Conservation (phyloP, 2,888 invertebrate species). For the Aporophyla nigra region DNA sequence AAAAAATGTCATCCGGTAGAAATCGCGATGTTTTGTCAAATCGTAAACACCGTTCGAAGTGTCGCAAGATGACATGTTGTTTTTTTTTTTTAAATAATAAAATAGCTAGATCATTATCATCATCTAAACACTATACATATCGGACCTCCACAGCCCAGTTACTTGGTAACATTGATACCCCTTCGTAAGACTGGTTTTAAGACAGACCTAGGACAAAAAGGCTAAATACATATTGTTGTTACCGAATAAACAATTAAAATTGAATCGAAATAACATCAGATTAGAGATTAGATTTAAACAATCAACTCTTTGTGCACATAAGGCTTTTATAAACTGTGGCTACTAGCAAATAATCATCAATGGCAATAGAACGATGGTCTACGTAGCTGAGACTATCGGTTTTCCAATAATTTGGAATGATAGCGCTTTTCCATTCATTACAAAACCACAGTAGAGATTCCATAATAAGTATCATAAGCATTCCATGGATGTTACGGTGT, state of each 20-base stretch:
- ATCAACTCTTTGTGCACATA: no score
- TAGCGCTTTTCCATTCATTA: background rate
- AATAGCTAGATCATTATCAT: background rate
- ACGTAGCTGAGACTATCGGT: background rate
- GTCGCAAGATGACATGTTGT: no score
- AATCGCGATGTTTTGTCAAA: no score
- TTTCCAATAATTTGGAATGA: background rate
- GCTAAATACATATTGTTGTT: background rate
- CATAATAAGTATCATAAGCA: constrained; percentile 11
- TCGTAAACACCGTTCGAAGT: no score
- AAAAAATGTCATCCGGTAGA: no score
- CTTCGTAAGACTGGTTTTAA: background rate
- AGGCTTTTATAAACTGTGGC: background rate
- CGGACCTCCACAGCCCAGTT: background rate
- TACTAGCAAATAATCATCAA: background rate
- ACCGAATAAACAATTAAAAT: background rate
- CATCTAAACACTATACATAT: no score
- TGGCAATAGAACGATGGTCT: background rate
- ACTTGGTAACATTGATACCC: no score
- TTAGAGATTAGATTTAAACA: background rate
- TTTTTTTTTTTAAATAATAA: no score
- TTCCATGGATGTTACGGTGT: constrained; percentile 15
- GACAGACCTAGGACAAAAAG: background rate
- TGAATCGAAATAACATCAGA: background rate
- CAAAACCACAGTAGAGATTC: background rate